Base-by-base conservation (phyloP, 2,888 invertebrate species). In the Allygus modestus region DNA sequence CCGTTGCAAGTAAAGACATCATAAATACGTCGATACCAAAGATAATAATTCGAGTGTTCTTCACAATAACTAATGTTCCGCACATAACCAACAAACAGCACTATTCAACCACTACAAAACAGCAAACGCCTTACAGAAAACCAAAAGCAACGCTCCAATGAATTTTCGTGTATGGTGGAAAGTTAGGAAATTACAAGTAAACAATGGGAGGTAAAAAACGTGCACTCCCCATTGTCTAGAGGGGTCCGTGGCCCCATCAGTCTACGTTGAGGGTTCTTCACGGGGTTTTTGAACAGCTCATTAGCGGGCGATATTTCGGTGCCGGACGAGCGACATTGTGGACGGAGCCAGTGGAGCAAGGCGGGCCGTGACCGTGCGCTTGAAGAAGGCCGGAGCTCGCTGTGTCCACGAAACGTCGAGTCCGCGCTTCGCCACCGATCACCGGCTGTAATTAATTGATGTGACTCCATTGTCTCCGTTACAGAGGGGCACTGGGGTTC, bases 221-320 rank as follows among this genome's bases (percentile, higher is more conserved):
- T 20, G 43, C 11, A 1, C n/a, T 15, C 73, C n/a, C 41, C 73
- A 77, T 46, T 41, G 41, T 77, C 46, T 77, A 46, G n/a, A n/a
- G 7, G 75, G 75, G 75, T 46, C 71, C 71, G 20, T 12, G 71
- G 41, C 71, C 71, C 71, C 65, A 65, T 65, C 65, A 28, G 65
- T 65, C 65, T 15, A 17, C 61, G 37, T 77, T 12, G 26, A 43
- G 43, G n/a, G 33, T 79, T 79, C 79, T 79, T 58, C 79, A 79
- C 79, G 79, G 79, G 37, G 79, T 79, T 79, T 79, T 79, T 79
- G 79, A 79, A 37, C 4, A 20, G 54, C 54, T 79, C 79, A 79
- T 79, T 79, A 79, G 58, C 23, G 15, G 77, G 58, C 37, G 58
- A 79, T 79, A 79, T 79, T 79, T 79, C 79, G 79, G 79, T 77